These are phyloP conservation scores for Bradypodion ventrale DNA, from an alignment of 2,797 vertebrate genomes.

Conservation along the genomic window DNA sequence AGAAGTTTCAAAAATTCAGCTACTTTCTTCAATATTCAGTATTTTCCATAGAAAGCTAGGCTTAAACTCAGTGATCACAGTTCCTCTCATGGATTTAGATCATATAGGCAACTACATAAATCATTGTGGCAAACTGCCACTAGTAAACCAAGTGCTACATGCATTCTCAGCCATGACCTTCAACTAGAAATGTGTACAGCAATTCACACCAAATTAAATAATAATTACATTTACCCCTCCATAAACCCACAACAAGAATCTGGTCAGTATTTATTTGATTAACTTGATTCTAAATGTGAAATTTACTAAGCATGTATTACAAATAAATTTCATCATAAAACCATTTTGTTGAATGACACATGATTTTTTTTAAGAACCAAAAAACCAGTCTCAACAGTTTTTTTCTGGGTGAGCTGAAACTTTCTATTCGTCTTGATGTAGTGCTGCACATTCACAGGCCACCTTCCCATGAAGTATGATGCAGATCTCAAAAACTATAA, in stretches of 20 bases:
- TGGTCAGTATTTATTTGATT: no score
- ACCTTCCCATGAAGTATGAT: background rate
- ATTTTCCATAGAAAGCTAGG: background rate
- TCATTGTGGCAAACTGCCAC: no score
- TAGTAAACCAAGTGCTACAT: no score
- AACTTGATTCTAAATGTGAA: background rate
- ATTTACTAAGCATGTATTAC: background rate
- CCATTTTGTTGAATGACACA: background rate
- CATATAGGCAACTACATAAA: no score
- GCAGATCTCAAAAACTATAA: background rate
- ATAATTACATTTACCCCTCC: no score
- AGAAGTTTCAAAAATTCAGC: background rate
- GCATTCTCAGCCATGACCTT: no score
- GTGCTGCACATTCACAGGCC: background rate
- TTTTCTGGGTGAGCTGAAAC: no score
- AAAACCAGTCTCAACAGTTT: no score
- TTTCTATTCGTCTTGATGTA: background rate
- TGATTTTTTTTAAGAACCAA: background rate
- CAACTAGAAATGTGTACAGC: no score
- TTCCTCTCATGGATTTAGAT: no score
- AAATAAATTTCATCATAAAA: background rate
- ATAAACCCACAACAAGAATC: no score
- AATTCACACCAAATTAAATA: no score
- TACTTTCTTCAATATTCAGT: background rate
- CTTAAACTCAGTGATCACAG: background rate